Evolutionary conservation across 2,888 invertebrate species (phyloP), one percentile per base, ranked within the genome.

Genomic region (Eupithecia pulchellata): DNA sequence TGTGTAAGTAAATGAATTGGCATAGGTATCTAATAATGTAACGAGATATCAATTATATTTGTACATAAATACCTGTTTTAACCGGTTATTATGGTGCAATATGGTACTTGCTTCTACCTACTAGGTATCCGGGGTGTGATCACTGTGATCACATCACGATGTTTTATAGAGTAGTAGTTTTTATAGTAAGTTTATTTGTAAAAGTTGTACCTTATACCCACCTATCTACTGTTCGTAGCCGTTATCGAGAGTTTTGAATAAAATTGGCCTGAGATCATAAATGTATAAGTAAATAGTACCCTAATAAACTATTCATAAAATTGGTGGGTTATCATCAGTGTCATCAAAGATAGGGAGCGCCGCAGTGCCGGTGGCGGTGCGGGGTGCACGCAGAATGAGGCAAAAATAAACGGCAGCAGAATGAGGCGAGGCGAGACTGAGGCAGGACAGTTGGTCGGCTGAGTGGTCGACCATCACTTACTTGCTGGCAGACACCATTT

Each of bases 401-500:
- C 17, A 14, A 39, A 17, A 17, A 39, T 14, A 1, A 39, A 17
- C 5, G 4, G n/a, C n/a, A n/a, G n/a, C n/a, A n/a, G n/a, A n/a
- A n/a, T n/a, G n/a, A n/a, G n/a, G 8, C 17, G n/a, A 0, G 42
- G 1, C 47, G 39, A 39, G 4, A 20, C 2, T 8, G 17, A 14
- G 17, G 6, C 57, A 29, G 29, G 14, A 29, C n/a, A n/a, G n/a
- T n/a, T n/a, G n/a, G n/a, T n/a, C n/a, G n/a, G n/a, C n/a, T n/a
- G n/a, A n/a, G n/a, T 36, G 17, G 17, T 9, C 2, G 2, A 9
- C 20, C 42, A 9, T 5, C 61, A 25, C 42, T 63, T 89, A 97
- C 93, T 93, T 93, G 92, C 93, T 92, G n/a, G 93, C 92, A 42
- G 93, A 92, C 83, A 97, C 97, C 97, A 97, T 97, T 91, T 97